Evolutionary conservation across 2,888 invertebrate genomes (phyloP), one percentile per base, ranked within the genome.

Genomic region (Liopterus haemorrhoidalis): DNA sequence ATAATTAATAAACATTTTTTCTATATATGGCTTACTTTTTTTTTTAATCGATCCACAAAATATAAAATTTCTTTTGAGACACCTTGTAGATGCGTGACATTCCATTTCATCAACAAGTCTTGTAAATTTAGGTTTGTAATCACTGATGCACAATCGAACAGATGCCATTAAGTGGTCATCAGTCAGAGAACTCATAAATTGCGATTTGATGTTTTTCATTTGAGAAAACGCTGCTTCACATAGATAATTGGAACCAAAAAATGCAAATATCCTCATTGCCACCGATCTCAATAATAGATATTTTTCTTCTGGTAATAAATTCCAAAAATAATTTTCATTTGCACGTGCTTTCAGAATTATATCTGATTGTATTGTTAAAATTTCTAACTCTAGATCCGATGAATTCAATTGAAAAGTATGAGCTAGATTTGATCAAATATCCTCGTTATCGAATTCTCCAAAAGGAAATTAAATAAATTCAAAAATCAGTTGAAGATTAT

Each of bases 291-390:
- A 49, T 46, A 46, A 46, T 46, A 30, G 32, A 46, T 49, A 49
- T 49, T 35, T 49, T 45, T 49, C 41, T 45, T 46, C 38, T 49
- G 42, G 43, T 46, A 46, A 46, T 42, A 46, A 38, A 46, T 43
- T 49, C 39, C 42, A 46, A 46, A 49, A 46, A 46, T 46, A 28
- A 41, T 42, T 49, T 49, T 46, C 42, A 46, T 49, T 49, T 46
- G 28, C 38, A 49, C 35, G 32, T 49, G 46, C 31, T 49, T 49
- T 49, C 41, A 45, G 30, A 45, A 45, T 49, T 40, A 45, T 38
- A 42, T 49, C 42, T 45, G 31, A 41, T 48, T 41, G 45, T 48
- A 45, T 35, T 45, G 28, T 45, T 48, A 45, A 46, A 39, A 46
- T 49, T 46, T 49, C 33, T 44, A 41, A 48, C 38, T 44, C 35